These are phyloP conservation scores for Strongylocentrotus purpuratus DNA, from an alignment of 35 echinoderm and acorn worm species.

Conservation along the genomic window DNA sequence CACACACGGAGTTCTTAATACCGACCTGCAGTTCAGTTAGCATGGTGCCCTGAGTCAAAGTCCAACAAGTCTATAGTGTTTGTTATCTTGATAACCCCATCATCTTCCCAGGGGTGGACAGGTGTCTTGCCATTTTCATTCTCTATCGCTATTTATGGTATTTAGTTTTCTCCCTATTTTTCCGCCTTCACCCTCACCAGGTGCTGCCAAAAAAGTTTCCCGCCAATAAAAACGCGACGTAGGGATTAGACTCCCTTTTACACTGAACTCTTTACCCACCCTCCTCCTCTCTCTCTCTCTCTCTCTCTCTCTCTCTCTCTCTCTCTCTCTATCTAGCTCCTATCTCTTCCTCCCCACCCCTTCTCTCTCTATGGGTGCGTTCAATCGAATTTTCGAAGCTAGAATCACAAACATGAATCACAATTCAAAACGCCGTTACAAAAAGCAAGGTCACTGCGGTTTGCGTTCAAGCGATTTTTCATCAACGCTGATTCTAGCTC, in stretches of 20 bases:
- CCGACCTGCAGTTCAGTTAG: neutral
- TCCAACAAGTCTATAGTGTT: neutral
- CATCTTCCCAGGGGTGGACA: constrained; percentile 54
- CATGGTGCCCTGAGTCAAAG: constrained; percentile 27
- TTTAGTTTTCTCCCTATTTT: neutral
- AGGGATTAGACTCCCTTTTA: neutral
- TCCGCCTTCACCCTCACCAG: neutral
- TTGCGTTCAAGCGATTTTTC: no score
- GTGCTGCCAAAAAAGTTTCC: constrained; percentile 17
- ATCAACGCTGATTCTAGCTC: no score
- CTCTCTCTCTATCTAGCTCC: neutral
- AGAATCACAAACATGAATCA: no score
- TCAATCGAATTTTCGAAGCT: no score
- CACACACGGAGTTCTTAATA: neutral
- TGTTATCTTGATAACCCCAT: constrained; percentile 45
- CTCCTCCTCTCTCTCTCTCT: neutral
- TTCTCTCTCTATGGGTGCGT: no score
- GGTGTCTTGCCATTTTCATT: constrained; percentile 32
- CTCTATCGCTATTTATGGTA: neutral
- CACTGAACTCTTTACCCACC: no score
- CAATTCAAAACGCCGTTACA: no score
- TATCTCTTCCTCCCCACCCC: no score
- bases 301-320: neutral
- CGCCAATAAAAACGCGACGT: constrained; percentile 11
- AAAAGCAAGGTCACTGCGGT: no score